Percentiles rank a stretch among this genome's conserved stretches.
These are phyloP conservation scores for Heterodera carotae DNA, from an alignment of 1,140 invertebrate genomes.

Conservation along the genomic window DNA sequence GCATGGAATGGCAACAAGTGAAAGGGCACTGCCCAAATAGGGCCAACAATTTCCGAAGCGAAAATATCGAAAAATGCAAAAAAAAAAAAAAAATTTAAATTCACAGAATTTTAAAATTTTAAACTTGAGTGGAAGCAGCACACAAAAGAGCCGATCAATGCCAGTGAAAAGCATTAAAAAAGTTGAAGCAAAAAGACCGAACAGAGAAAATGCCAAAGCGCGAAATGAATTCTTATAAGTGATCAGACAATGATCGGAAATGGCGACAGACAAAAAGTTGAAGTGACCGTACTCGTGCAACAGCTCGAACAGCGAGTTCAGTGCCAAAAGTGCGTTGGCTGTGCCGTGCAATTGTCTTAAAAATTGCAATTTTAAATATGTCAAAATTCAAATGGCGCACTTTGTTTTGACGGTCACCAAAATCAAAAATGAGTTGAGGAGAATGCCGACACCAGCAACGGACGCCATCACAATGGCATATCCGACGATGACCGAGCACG, in stretches of 20 bases:
- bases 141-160: neutral
- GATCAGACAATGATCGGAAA: neutral
- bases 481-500: neutral
- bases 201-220: neutral
- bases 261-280: neutral
- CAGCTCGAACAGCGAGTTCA: neutral
- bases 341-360: neutral
- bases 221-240: neutral
- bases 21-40: neutral
- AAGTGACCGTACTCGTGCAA: neutral
- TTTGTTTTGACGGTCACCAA: constrained; percentile 5
- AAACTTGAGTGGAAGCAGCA: neutral
- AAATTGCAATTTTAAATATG: neutral
- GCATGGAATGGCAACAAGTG: neutral
- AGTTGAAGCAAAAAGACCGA: neutral
- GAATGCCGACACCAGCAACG: neutral
- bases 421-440: neutral
- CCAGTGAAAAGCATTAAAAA: constrained; percentile 1
- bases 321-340: neutral
- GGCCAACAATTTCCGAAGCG: neutral
- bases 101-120: neutral
- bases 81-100: neutral
- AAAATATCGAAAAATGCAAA: neutral
- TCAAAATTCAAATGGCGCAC: neutral
- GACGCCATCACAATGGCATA: neutral